A percentile compares a stretch with the other conserved stretches of the same genome.
phyloP scores from a whole-genome alignment of 2,797 vertebrate species.

The Cyprinodon diabolis region DNA sequence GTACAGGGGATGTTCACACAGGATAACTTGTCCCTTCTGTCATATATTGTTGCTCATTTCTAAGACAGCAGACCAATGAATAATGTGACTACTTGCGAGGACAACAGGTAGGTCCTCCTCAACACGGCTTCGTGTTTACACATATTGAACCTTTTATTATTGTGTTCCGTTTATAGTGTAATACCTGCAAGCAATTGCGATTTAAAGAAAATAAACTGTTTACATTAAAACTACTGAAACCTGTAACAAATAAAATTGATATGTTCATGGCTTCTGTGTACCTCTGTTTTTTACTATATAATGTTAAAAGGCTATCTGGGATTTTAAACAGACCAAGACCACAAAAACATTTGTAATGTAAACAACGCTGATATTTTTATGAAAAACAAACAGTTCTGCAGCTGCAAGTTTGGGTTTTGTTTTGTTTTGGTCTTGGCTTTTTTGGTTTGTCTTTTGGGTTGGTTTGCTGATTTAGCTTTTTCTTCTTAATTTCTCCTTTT shows the following conservation, averaged over 20 bases:
- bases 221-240: not conserved
- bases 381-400: not conserved
- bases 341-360: not conserved
- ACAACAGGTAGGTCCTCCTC: constrained; percentile 17
- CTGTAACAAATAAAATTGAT: not conserved
- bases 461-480: too few relatives aligned
- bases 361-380: not conserved
- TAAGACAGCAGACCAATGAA: constrained; percentile 26
- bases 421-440: too few relatives aligned
- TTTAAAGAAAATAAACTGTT: not conserved
- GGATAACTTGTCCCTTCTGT: constrained; percentile 45
- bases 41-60: constrained; percentile 27
- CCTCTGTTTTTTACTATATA: not conserved
- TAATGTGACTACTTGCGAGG: constrained; percentile 38
- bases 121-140: not conserved
- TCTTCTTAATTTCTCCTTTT: too few relatives aligned
- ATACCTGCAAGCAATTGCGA: not conserved
- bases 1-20: constrained; percentile 28
- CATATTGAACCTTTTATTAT: not conserved
- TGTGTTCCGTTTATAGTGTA: not conserved
- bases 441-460: too few relatives aligned
- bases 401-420: not conserved
- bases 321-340: not conserved
- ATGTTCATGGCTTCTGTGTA: not conserved
- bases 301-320: not conserved